Percentiles rank a stretch among this genome's conserved stretches.
Evolutionary conservation across 2,113 vertebrate genomes (phyloP).

Genomic region (Festucalex cinctus): DNA sequence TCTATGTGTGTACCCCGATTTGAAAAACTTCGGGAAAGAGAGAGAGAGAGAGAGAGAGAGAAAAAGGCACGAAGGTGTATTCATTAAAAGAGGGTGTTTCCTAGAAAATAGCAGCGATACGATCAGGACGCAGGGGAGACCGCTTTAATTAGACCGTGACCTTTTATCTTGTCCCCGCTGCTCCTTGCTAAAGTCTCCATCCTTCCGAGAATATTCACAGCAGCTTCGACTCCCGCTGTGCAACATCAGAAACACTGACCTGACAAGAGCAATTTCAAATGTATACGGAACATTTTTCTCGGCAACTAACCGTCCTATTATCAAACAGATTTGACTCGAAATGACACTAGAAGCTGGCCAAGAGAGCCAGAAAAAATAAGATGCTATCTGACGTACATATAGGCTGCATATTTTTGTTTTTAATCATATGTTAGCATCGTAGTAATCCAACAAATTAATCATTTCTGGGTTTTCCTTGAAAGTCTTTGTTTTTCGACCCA

Average conservation of each 20-base stretch:
- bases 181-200: background rate
- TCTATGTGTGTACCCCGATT: background rate
- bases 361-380: background rate
- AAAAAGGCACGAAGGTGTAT: constrained; percentile 30
- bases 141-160: constrained; percentile 46
- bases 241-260: background rate
- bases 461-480: background rate
- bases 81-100: constrained; percentile 43
- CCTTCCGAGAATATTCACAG: constrained; percentile 13
- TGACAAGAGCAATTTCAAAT: background rate
- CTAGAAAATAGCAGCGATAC: constrained; percentile 25
- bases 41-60: constrained; percentile 10
- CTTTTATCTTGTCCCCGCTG: constrained; percentile 23
- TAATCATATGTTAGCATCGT: no score
- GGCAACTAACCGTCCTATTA: background rate
- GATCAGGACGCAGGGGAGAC: constrained; percentile 37
- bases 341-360: background rate
- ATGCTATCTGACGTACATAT: no score
- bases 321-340: background rate
- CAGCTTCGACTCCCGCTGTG: background rate
- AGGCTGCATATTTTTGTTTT: background rate
- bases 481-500: background rate
- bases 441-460: constrained; percentile 4
- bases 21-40: constrained; percentile 1
- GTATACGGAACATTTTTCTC: background rate